Base-by-base conservation (phyloP, 2,888 invertebrate genomes). In the Orthonevra nobilis region DNA sequence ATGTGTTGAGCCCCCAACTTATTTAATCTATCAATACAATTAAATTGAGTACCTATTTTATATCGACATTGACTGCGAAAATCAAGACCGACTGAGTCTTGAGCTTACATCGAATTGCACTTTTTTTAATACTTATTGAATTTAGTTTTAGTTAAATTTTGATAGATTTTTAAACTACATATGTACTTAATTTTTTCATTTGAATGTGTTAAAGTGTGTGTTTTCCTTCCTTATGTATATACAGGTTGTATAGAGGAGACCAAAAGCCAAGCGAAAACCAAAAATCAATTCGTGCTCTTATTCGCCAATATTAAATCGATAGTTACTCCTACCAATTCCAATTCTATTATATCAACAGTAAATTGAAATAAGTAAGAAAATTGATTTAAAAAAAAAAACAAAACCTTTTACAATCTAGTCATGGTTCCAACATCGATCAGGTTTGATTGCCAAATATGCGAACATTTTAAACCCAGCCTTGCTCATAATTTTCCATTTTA, bases 1-100 rank as follows among this genome's bases (percentile, higher is more conserved):
- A 79, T 79, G 73, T 73, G 79, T 73, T 66, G 79, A 54, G 54
- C 28, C 79, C 77, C 79, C 32, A 72, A 64, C 64, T 70, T 70
- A 70, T 77, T 77, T 52, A 70, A 77, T 64, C 58, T 77, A 77
- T 72, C 77, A 70, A 79, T 79, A 70, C 64, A 72, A 77, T 64
- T 70, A 52, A 64, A 77, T 77, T 77, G 64, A 56, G 61, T 60
- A 30, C 34, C 44, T 60, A 68, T 73, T 66, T 17, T 60, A 12
- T 52, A 50, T 42, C 58, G 63, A 28, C 63, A 30, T 38, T 63
- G 34, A 42, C 15, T 28, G 10, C 34, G 19, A 20, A 28, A 15
- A 15, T 5, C 10, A 20, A 75, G 32, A 52, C 64, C 46, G 40
- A 56, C 64, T 60, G 52, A 34, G 66, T 34, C 64, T 44, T 50